Conservation (phyloP, 2,888 invertebrate species). For the Ethmia dodecea region DNA sequence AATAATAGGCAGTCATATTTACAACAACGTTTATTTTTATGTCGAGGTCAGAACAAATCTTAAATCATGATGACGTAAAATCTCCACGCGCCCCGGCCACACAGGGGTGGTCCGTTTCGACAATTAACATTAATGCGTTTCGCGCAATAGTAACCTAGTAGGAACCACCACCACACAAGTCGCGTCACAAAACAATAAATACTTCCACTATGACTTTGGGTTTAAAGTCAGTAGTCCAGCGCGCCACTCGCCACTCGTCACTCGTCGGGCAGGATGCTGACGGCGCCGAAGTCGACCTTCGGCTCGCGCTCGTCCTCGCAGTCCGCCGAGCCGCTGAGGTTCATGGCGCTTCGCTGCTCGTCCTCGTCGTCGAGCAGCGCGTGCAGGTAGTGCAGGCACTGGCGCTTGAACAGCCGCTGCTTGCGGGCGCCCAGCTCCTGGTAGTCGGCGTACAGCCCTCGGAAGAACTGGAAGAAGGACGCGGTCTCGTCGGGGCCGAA, state of each 20-base stretch:
- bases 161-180: no score
- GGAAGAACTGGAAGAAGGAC: conserved; percentile 65
- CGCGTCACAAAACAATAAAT: no score
- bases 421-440: conserved; percentile 41
- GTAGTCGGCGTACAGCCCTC: conserved; percentile 57
- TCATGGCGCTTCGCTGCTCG: conserved; percentile 24
- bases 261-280: conserved; percentile 5
- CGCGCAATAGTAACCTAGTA: no score
- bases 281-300: conserved; percentile 12
- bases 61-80: no score
- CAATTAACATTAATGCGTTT: no score
- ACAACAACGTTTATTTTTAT: no score
- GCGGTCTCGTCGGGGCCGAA: conserved; percentile 54
- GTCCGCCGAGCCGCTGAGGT: conserved; percentile 18
- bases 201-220: no score
- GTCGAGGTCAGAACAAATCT: no score
- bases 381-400: conserved; percentile 51
- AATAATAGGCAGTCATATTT: no score
- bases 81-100: no score
- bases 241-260: background rate
- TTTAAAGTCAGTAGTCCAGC: no score
- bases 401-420: conserved; percentile 50
- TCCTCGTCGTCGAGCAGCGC: conserved; percentile 55
- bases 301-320: conserved; percentile 20
- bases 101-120: no score